Evolutionary conservation across 1,140 invertebrate species (phyloP).

Genomic region (Drosophila kurseongensis): DNA sequence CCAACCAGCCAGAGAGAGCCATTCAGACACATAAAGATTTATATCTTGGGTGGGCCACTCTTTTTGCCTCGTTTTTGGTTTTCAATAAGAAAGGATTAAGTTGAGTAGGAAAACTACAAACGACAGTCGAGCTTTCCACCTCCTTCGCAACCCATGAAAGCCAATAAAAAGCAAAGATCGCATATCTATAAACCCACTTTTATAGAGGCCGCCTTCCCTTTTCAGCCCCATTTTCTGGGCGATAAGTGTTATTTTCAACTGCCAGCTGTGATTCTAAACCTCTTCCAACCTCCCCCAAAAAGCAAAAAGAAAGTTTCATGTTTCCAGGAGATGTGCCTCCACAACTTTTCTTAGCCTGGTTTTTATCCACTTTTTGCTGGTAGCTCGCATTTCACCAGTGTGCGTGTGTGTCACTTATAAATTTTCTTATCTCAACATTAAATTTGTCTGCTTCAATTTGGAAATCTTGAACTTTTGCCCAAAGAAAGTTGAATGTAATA

Average conservation of each 20-base stretch:
- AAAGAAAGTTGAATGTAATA: constrained; percentile 34
- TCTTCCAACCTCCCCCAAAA: neutral
- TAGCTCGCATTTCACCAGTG: constrained; percentile 6
- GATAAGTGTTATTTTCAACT: constrained; percentile 80
- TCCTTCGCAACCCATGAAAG: constrained; percentile 39
- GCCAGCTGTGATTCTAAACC: constrained; percentile 72
- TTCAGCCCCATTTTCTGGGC: constrained; percentile 30
- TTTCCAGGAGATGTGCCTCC: constrained; percentile 48
- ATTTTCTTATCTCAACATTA: constrained; percentile 66
- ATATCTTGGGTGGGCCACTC: constrained; percentile 43
- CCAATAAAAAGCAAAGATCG: constrained; percentile 76
- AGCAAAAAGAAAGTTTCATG: constrained; percentile 66
- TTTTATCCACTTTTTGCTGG: constrained; percentile 34
- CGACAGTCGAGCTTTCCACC: constrained; percentile 32
- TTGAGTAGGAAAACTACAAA: constrained; percentile 75
- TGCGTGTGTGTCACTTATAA: constrained; percentile 51
- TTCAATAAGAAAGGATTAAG: constrained; percentile 78
- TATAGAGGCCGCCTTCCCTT: constrained; percentile 24
- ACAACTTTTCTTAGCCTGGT: neutral
- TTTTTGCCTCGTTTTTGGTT: constrained; percentile 60
- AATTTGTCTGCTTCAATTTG: constrained; percentile 64
- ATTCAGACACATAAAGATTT: constrained; percentile 55
- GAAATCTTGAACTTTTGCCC: constrained; percentile 40
- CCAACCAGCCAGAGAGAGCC: constrained; percentile 1
- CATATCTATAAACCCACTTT: constrained; percentile 59